A percentile compares a stretch with the other conserved stretches of the same genome.
phyloP scores from a whole-genome alignment of 2,888 invertebrate genomes.

The Brachypterus glaber region DNA sequence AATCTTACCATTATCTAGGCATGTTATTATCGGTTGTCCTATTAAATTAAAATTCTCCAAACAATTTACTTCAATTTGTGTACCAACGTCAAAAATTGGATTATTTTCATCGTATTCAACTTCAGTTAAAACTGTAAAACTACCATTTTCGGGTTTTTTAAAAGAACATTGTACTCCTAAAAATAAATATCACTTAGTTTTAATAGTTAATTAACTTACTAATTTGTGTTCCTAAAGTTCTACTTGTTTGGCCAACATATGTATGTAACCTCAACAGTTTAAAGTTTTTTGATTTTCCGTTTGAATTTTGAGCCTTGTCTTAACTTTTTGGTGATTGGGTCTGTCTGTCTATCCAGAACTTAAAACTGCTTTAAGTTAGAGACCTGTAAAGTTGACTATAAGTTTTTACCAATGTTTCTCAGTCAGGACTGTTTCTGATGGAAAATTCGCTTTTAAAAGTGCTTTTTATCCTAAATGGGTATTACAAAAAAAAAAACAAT shows the following conservation, averaged over 20 bases:
- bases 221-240: no score
- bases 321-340: no score
- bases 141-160: neutral
- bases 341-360: conserved; percentile 15
- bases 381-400: conserved; percentile 11
- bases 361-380: conserved; percentile 10
- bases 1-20: conserved; percentile 45
- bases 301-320: no score
- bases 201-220: no score
- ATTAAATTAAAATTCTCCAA: conserved; percentile 37
- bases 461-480: neutral
- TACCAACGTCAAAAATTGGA: conserved; percentile 37
- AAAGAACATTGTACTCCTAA: neutral
- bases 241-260: no score
- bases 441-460: conserved; percentile 13
- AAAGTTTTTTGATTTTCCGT: no score
- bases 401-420: conserved; percentile 25
- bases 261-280: no score
- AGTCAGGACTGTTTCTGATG: conserved; percentile 31
- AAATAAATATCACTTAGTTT: conserved; percentile 27
- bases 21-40: conserved; percentile 44
- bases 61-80: conserved; percentile 47
- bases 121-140: conserved; percentile 27
- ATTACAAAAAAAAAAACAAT: conserved; percentile 21
- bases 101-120: conserved; percentile 26